Evolutionary conservation across 2,113 vertebrate species (phyloP).

Genomic region (Rattus rattus): DNA sequence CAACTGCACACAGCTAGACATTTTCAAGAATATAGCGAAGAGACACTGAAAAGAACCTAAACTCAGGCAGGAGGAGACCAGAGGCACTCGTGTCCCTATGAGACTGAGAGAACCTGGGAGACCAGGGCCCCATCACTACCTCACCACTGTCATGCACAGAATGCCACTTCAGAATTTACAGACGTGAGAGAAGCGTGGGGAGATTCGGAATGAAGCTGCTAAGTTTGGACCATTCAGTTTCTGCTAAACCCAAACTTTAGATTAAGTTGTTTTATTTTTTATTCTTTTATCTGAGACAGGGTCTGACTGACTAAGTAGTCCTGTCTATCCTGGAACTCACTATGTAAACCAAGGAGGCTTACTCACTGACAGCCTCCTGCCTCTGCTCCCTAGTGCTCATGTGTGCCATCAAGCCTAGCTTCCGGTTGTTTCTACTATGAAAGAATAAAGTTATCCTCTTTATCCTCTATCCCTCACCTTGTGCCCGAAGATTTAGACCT

Average conservation of each 20-base stretch:
- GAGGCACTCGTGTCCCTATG: neutral
- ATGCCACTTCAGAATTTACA: neutral
- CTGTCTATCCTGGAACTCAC: neutral
- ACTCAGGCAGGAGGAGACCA: neutral
- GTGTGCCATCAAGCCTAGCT: neutral
- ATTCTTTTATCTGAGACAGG: neutral
- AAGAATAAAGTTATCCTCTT: neutral
- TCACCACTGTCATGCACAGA: neutral
- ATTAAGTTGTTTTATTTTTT: neutral
- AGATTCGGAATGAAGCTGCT: neutral
- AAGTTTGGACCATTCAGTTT: neutral
- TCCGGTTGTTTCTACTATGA: neutral
- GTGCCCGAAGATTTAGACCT: neutral
- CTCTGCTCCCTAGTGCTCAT: neutral
- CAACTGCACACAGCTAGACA: neutral
- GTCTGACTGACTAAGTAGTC: neutral
- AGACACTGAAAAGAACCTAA: neutral
- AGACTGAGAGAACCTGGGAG: neutral
- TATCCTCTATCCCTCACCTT: neutral
- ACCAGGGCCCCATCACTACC: neutral
- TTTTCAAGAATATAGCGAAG: neutral
- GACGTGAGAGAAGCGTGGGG: fast-evolving
- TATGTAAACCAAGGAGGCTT: neutral
- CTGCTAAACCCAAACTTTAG: neutral
- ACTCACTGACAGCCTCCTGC: neutral